phyloP scores from a whole-genome alignment of 2,797 vertebrate species.

The Gymnocypris eckloni region DNA sequence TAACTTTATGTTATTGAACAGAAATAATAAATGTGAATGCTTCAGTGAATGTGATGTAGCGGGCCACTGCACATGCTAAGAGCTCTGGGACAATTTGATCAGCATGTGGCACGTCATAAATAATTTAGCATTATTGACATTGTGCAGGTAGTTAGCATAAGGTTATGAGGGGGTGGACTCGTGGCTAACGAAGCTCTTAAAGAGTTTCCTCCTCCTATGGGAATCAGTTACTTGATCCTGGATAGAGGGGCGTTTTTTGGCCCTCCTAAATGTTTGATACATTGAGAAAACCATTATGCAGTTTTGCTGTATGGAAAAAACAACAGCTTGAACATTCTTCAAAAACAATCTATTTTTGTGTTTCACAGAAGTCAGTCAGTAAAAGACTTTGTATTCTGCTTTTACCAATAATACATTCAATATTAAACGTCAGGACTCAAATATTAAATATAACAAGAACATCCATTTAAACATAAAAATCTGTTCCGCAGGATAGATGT shows the following conservation, averaged over 20 bases:
- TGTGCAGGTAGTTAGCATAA: slow-evolving; percentile 27
- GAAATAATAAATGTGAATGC: neutral
- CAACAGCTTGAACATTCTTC: neutral
- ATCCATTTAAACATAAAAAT: slow-evolving; percentile 5
- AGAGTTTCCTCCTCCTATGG: slow-evolving; percentile 9
- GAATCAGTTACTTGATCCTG: slow-evolving; percentile 17
- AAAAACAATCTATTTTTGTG: neutral
- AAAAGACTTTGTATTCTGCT: neutral
- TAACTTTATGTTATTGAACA: neutral
- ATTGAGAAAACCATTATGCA: neutral
- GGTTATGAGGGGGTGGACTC: neutral
- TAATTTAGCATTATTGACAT: slow-evolving; percentile 26
- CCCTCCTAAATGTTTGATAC: neutral
- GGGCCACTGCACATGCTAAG: neutral
- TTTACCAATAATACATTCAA: neutral
- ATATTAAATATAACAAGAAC: neutral
- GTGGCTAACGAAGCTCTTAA: slow-evolving; percentile 22
- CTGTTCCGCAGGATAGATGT: neutral
- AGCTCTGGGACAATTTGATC: neutral
- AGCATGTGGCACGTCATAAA: slow-evolving; percentile 22
- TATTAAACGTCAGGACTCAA: neutral
- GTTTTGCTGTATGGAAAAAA: neutral
- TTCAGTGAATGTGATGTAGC: neutral
- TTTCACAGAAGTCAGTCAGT: neutral
- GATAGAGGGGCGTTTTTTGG: neutral